Conservation (phyloP, 2,113 vertebrate species). For the Paraplagusia blochii region DNA sequence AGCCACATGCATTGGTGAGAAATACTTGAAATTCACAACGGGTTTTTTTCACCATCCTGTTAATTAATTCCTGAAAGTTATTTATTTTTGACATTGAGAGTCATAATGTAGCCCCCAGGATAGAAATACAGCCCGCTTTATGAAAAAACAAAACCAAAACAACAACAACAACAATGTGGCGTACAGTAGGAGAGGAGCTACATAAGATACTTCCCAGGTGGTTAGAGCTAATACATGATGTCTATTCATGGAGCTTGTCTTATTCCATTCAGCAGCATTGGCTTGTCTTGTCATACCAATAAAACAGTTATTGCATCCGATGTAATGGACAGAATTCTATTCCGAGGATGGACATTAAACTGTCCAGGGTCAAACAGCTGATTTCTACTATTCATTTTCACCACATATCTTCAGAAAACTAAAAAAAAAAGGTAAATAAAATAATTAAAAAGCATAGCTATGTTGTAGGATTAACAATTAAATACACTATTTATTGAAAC, state of each 20-base stretch:
- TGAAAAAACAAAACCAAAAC: too few species aligned
- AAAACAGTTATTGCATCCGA: not conserved
- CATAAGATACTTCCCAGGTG: not conserved
- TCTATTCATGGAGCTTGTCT: constrained; percentile 2
- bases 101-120: too few species aligned
- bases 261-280: not conserved
- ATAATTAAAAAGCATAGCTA: not conserved
- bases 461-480: too few species aligned
- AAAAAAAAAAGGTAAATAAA: not conserved
- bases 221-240: constrained; percentile 1
- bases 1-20: too few species aligned
- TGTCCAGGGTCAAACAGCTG: not conserved
- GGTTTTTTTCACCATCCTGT: too few species aligned
- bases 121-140: too few species aligned
- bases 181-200: not conserved
- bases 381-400: not conserved
- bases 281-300: not conserved
- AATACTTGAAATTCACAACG: too few species aligned
- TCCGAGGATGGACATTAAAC: not conserved
- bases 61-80: too few species aligned
- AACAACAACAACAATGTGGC: not conserved
- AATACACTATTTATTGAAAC: too few species aligned
- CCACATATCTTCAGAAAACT: not conserved
- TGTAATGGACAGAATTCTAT: not conserved
- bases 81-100: too few species aligned